Evolutionary conservation across 1,140 invertebrate species (phyloP).

Genomic region (Panagrolaimus sp.): DNA sequence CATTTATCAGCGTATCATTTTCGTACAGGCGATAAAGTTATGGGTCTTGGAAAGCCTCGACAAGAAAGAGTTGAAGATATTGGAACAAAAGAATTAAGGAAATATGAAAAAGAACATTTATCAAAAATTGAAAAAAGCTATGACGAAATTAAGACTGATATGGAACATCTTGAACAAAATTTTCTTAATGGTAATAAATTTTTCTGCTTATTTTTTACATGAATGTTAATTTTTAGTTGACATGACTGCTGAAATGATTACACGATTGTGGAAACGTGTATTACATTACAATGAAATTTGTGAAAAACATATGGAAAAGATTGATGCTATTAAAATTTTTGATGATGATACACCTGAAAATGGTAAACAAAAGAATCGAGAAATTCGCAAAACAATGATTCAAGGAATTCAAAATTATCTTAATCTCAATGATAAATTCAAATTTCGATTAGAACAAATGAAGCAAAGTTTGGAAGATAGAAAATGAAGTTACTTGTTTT

Average conservation of each 20-base stretch:
- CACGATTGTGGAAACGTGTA: conserved; percentile 31
- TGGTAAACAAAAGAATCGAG: conserved; percentile 34
- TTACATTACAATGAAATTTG: conserved; percentile 32
- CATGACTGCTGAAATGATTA: conserved; percentile 33
- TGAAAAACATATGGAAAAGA: conserved; percentile 27
- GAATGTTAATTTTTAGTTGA: conserved; percentile 23
- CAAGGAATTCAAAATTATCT: conserved; percentile 32
- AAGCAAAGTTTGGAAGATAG: neutral
- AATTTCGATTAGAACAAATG: conserved; percentile 5
- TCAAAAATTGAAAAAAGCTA: neutral
- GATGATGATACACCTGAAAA: conserved; percentile 31
- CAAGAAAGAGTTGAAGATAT: neutral
- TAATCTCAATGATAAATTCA: conserved; percentile 23
- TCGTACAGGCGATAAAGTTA: conserved; percentile 1
- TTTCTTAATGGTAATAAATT: neutral
- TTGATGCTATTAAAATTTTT: conserved; percentile 34
- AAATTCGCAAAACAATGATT: conserved; percentile 30
- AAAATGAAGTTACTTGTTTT: no score
- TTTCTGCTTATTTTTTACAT: neutral
- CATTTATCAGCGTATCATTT: conserved; percentile 1
- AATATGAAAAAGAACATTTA: conserved; percentile 5
- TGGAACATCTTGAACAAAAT: neutral
- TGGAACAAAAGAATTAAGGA: neutral
- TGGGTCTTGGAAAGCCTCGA: neutral
- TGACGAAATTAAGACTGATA: conserved; percentile 6